Base-by-base conservation (phyloP, 2,888 invertebrate genomes). In the Lithosia quadra region DNA sequence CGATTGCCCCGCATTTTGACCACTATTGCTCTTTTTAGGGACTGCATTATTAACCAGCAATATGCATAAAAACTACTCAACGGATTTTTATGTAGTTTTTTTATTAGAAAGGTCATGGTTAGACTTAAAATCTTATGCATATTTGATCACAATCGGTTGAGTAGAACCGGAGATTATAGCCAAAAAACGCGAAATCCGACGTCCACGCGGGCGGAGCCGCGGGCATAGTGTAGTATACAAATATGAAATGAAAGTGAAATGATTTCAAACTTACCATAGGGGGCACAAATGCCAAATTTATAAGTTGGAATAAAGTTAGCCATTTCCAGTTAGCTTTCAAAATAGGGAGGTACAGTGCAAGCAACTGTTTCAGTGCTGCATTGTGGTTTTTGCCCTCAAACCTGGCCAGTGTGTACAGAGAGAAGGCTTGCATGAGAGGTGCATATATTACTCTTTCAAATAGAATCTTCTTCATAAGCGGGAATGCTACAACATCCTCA, bases 241-340 rank as follows among this genome's bases (percentile, higher is more conserved):
- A 1, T 11, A 36, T 36, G 36, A 13, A 13, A 36, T 1, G 15
- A 39, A 15, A 39, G 39, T 39, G 15, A 15, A 13, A 56, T 15
- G 7, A 13, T 13, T 9, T 36, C 28, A 43, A 49, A 90, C 94
- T 96, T 92, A 97, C 97, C 96, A 98, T 96, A 69, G 97, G 97
- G 24, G 98, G 98, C 8, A 98, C 96, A 81, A 97, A 96, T 74
- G 96, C 96, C 76, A 98, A 92, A 86, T 98, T 98, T 24, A 98
- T 91, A 71, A 97, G 95, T 80, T 98, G 97, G 82, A 97, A 95
- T 11, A 97, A 74, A 0, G 98, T 97, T 57, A 98, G 89, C 92
- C 97, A 98, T 86, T 96, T 97, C 96, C 97, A 97, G 88, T 98
- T 98, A 2, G 97, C 96, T 74, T 95, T 92, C 39, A 98, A 88